phyloP scores from a whole-genome alignment of 1,140 invertebrate genomes.

The Drosophila pruinosa region DNA sequence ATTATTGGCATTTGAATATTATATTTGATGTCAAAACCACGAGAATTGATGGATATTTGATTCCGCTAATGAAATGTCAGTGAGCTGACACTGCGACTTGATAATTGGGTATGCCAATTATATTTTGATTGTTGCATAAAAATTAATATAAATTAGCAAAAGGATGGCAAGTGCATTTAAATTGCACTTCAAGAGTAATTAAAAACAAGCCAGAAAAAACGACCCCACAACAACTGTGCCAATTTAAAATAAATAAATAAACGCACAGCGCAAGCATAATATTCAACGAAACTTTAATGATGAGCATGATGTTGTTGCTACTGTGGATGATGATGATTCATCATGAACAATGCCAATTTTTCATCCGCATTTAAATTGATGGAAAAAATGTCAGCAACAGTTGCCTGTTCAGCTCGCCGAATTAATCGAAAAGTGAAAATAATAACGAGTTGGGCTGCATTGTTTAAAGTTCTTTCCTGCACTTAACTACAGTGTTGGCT shows the following conservation, averaged over 20 bases:
- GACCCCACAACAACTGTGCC: not conserved
- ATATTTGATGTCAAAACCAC: conserved; percentile 51
- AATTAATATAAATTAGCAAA: conserved; percentile 63
- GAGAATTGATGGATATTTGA: conserved; percentile 66
- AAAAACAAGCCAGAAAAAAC: conserved; percentile 29
- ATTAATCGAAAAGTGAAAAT: conserved; percentile 60
- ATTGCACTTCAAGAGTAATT: conserved; percentile 43
- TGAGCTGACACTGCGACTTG: conserved; percentile 18
- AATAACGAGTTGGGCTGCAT: conserved; percentile 11
- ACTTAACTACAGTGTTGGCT: not conserved
- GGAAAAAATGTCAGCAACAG: conserved; percentile 72
- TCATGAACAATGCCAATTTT: conserved; percentile 35
- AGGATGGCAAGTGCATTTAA: conserved; percentile 2
- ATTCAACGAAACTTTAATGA: conserved; percentile 18
- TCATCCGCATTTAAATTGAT: conserved; percentile 64
- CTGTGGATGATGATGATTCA: conserved; percentile 8
- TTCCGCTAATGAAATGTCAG: conserved; percentile 15
- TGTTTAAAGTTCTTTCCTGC: not conserved
- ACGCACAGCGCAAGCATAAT: not conserved
- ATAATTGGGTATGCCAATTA: conserved; percentile 67
- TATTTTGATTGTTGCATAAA: conserved; percentile 45
- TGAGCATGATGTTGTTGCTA: not conserved
- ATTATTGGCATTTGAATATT: conserved; percentile 40
- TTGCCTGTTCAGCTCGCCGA: conserved; percentile 23
- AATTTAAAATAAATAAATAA: conserved; percentile 7